These are phyloP conservation scores for Apus apus DNA, from an alignment of 2,113 vertebrate species.

Conservation along the genomic window DNA sequence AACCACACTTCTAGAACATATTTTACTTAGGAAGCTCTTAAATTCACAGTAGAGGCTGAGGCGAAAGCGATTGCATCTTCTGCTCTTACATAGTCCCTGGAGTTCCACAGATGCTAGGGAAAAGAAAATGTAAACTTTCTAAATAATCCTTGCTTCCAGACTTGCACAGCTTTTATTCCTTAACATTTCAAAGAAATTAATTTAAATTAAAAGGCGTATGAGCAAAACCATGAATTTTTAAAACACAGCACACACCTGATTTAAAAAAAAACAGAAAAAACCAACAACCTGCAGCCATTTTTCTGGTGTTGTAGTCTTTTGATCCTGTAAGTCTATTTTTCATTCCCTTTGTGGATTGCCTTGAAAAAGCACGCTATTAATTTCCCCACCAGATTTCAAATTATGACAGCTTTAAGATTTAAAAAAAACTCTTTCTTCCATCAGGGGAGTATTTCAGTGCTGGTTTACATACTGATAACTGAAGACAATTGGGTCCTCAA, in stretches of 20 bases:
- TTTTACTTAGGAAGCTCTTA: not conserved
- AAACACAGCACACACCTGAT: not conserved
- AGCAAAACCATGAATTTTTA: not conserved
- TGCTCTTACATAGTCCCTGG: not conserved
- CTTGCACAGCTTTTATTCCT: not conserved
- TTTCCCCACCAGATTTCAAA: not conserved
- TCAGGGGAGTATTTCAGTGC: not conserved
- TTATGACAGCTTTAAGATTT: not conserved
- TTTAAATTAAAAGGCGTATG: not conserved
- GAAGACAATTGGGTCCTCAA: not conserved
- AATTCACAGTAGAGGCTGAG: not conserved
- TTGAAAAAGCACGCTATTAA: not conserved
- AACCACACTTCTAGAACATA: not conserved
- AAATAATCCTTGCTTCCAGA: not conserved
- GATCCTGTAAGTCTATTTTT: not conserved
- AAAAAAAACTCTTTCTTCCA: not conserved
- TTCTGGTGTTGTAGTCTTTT: not conserved
- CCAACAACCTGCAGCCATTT: not conserved
- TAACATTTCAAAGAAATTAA: not conserved
- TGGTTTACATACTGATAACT: not conserved
- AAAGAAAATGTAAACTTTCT: not conserved
- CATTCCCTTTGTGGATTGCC: not conserved
- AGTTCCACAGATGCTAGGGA: not conserved
- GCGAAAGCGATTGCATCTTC: not conserved
- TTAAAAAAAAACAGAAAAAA: not conserved